Evolutionary conservation across 2,113 vertebrate genomes (phyloP).

Genomic region (Psephotus haematonotus): DNA sequence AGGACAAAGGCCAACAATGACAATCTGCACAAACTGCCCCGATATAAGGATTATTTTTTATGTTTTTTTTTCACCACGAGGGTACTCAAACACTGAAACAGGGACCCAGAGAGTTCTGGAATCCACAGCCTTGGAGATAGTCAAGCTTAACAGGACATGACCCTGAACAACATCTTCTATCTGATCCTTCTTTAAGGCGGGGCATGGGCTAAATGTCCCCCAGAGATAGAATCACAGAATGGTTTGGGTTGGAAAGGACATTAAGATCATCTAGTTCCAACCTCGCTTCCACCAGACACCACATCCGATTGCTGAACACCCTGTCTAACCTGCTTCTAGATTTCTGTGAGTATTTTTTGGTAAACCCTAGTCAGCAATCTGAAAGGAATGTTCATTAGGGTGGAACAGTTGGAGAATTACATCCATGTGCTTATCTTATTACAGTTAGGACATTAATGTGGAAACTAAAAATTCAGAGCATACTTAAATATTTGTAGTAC

Average conservation of each 20-base stretch:
- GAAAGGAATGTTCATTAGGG: not conserved
- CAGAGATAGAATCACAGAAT: not conserved
- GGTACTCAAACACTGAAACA: not conserved
- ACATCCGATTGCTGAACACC: not conserved
- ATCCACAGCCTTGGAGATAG: not conserved
- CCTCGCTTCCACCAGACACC: not conserved
- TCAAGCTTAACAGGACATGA: not conserved
- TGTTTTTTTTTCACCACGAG: not conserved
- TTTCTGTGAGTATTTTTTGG: not conserved
- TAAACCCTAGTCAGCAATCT: not conserved
- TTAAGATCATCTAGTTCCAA: not conserved
- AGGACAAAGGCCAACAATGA: not conserved
- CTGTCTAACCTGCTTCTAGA: not conserved
- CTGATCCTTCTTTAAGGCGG: not conserved
- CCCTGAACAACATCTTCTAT: not conserved
- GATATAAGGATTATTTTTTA: not conserved
- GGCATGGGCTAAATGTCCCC: not conserved
- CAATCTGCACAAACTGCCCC: not conserved
- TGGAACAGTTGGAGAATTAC: not conserved
- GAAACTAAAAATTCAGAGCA: not conserved
- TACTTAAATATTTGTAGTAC: not conserved
- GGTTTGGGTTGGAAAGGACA: not conserved
- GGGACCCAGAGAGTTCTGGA: not conserved
- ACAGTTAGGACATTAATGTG: not conserved
- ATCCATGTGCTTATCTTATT: not conserved